These are phyloP conservation scores for Callithrix jacchus DNA, from an alignment of 2,113 vertebrate genomes.

Conservation along the genomic window DNA sequence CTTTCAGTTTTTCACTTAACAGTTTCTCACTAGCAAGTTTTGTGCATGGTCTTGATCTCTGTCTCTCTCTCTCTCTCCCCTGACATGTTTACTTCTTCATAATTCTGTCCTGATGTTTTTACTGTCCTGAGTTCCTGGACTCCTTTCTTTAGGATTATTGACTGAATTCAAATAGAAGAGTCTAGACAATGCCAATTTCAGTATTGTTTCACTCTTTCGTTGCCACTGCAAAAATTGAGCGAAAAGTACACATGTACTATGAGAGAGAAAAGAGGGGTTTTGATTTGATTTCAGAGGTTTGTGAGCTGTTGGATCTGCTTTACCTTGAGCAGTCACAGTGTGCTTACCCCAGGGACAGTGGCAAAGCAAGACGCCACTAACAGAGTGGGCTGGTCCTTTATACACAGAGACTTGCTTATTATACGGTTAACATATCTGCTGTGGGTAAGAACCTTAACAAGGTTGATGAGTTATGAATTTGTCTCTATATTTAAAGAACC, in stretches of 20 bases:
- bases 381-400: neutral
- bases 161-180: constrained; percentile 44
- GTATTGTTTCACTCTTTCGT: neutral
- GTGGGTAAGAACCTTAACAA: neutral
- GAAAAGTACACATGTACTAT: constrained; percentile 51
- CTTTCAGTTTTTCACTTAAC: constrained; percentile 40
- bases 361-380: neutral
- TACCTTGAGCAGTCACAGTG: neutral
- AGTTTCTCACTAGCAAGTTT: constrained; percentile 41
- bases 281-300: neutral
- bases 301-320: neutral
- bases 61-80: constrained; percentile 2
- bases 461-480: neutral
- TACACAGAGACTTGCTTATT: neutral
- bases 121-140: neutral
- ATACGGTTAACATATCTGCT: neutral
- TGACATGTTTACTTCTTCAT: neutral
- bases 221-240: neutral
- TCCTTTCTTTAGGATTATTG: neutral
- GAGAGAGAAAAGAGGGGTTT: constrained; percentile 54
- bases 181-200: neutral
- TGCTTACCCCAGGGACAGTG: constrained; percentile 32
- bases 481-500: neutral
- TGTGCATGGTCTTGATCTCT: constrained; percentile 48
- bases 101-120: neutral